Evolutionary conservation across 2,888 invertebrate genomes (phyloP).

Genomic region (Agriopis aurantiaria): DNA sequence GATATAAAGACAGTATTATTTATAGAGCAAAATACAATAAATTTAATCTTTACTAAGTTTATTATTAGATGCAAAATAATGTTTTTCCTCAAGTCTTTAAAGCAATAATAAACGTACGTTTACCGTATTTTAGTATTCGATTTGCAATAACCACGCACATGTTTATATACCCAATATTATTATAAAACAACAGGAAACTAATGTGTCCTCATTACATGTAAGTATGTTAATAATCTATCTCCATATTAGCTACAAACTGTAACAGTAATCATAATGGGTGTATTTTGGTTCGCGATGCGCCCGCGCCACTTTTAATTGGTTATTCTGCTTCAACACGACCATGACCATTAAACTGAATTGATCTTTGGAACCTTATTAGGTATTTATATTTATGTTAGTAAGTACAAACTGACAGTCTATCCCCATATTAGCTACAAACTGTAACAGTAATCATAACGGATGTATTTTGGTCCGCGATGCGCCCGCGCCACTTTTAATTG

Average conservation of each 20-base stretch:
- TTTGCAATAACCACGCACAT: not conserved
- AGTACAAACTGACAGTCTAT: constrained; percentile 2
- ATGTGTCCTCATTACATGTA: too few relatives aligned
- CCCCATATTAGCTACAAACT: constrained; percentile 37
- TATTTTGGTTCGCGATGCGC: constrained; percentile 55
- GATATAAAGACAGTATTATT: not conserved
- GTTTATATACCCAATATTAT: not conserved
- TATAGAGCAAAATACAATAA: constrained; percentile 1
- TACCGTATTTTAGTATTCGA: not conserved
- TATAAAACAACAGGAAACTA: constrained; percentile 2
- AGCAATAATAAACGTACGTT: not conserved
- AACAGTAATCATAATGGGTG: constrained; percentile 66
- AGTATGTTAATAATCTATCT: constrained; percentile 4
- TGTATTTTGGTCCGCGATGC: constrained; percentile 55
- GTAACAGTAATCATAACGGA: constrained; percentile 67
- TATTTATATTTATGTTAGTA: too few relatives aligned
- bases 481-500: constrained; percentile 60
- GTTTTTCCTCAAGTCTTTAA: not conserved
- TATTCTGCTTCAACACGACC: constrained; percentile 54
- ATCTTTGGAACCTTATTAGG: constrained; percentile 11
- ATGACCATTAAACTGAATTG: constrained; percentile 23
- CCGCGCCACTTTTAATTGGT: constrained; percentile 61
- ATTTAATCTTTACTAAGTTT: not conserved
- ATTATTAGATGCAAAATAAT: constrained; percentile 2
- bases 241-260: constrained; percentile 44